Base-by-base conservation (phyloP, 2,797 vertebrate species). In the Cephalopachus bancanus region DNA sequence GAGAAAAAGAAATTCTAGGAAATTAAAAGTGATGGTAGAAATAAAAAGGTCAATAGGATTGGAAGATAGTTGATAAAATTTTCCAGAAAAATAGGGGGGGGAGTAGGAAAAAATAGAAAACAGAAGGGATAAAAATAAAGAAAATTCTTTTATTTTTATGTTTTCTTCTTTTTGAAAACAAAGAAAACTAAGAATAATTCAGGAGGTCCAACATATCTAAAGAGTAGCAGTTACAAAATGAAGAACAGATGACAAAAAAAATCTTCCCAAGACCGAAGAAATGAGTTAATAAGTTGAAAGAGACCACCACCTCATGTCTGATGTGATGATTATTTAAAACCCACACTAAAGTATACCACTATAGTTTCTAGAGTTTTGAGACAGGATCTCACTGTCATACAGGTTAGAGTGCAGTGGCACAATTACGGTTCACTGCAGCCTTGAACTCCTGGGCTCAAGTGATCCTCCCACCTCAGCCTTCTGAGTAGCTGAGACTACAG, bases 241-340 rank as follows among this genome's bases (percentile, higher is more conserved):
- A 65, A 83, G 57, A 94, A 78, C 14, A 65, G 94, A 79, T 64
- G 30, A 65, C 28, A 94, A 79, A 92, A 44, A 44, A 85, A 86
- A 33, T 24, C 83, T 94, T 85, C 60, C 59, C 59, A 93, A 85
- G 90, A 83, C 20, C 91, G 53, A 94, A 93, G 79, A 93, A 96
- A 80, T n/a, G 17, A 57, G n/a, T 91, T 92, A 92, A 72, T 85
- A 84, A 67, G 92, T 33, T 78, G 22, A 94, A 92, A 85, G 28
- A 89, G 26, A 75, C n/a, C 49, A 75, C n/a, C 49, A 95, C 9
- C 5, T n/a, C 4, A 59, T 64, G 88, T 65, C 30, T 62, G 9
- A 53, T 57, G 88, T 49, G 49, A 87, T 80, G 60, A 93, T 67
- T 94, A 75, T 28, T 28, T 88, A 74, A 79, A 91, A 55, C 5